Evolutionary conservation across 1,140 invertebrate genomes (phyloP), one percentile per base, ranked within the genome.

Genomic region (Saccostrea cuccullata): DNA sequence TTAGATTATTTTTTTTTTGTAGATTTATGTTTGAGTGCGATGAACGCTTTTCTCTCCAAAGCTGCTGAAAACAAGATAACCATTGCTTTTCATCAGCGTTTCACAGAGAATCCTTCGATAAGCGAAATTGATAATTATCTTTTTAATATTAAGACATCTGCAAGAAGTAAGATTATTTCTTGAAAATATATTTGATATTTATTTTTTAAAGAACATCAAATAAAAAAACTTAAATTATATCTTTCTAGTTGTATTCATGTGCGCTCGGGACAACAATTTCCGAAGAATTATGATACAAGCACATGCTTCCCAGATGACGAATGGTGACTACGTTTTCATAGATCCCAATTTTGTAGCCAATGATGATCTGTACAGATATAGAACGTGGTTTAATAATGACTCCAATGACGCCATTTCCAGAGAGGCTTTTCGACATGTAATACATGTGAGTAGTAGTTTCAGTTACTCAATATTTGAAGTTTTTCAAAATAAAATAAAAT

Each of bases 311-410:
- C 15, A 17, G 30, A 82, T 82, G 77, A 40, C 30, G 9, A 26
- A n/a, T 47, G 77, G 77, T 12, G 77, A 82, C 30, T 82, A 82
- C 77, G 77, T 82, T 47, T 82, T 82, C 30, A 82, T 82, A 23
- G 77, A 82, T 82, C 77, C 77, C 13, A 82, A 82, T 17, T 82
- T 82, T 26, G 5, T 20, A 23, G 20, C 60, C 20, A 82, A 47
- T 17, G 26, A 40, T 17, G 40, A 12, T 12, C 30, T 20, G 20
- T 36, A 36, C 17, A 15, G 30, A 17, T 82, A 82, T 23, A 82
- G 40, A 12, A 36, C 40, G 30, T 82, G 77, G 77, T 82, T 40
- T 17, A 47, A 36, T 5, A 47, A 47, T 0, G 77, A 82, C 17
- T 36, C 26, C 6, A 26, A 82, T 40, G 77, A 82, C 77, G 77